Evolutionary conservation across 2,888 invertebrate genomes (phyloP).

Genomic region (Eupeodes latifasciatus): DNA sequence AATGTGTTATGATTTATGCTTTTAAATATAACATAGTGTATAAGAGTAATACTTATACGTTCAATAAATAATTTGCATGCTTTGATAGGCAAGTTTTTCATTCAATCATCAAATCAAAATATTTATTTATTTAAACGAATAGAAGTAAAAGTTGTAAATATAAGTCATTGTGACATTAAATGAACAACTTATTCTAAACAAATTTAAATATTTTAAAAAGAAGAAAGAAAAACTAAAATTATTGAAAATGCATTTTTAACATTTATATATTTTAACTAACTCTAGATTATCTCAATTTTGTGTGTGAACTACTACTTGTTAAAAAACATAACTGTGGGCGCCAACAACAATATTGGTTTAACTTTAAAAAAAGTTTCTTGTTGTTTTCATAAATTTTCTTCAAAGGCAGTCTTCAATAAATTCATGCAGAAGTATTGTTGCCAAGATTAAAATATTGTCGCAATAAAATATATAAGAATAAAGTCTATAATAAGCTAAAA

Average conservation of each 20-base stretch:
- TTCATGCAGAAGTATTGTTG: constrained; percentile 33
- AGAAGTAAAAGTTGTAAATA: background rate
- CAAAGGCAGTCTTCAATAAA: constrained; percentile 14
- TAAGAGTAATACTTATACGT: constrained; percentile 31
- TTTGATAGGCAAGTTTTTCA: constrained; percentile 26
- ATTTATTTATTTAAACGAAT: background rate
- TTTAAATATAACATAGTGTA: constrained; percentile 35
- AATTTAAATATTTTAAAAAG: background rate
- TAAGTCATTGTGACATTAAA: background rate
- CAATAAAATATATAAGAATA: constrained; percentile 4
- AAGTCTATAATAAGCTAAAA: constrained; percentile 9
- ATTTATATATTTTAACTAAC: background rate
- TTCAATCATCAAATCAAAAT: constrained; percentile 4
- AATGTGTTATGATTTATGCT: constrained; percentile 16
- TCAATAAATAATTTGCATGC: constrained; percentile 38
- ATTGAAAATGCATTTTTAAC: background rate
- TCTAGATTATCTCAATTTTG: background rate
- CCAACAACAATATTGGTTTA: constrained; percentile 22
- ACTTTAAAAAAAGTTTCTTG: background rate
- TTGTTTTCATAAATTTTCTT: constrained; percentile 9
- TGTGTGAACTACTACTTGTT: background rate
- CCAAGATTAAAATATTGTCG: background rate
- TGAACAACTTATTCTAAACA: background rate
- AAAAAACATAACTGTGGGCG: constrained; percentile 22
- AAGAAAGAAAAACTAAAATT: background rate